Base-by-base conservation (phyloP, 2,113 vertebrate genomes). In the Alectura lathami region DNA sequence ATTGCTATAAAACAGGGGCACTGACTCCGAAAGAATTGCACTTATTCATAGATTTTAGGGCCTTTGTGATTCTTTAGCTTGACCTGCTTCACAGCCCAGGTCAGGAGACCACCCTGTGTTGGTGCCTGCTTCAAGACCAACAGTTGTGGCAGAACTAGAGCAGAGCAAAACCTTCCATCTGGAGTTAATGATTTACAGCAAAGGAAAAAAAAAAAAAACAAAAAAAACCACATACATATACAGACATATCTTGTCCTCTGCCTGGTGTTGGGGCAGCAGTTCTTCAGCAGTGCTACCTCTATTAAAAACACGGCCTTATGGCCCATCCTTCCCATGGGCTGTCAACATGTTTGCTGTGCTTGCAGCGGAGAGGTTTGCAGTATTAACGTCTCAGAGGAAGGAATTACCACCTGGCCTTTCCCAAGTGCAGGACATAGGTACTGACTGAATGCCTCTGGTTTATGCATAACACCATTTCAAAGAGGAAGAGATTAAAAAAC, bases 11-110 rank as follows among this genome's bases (percentile, higher is more conserved):
- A 95, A 88, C 26, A 5, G 29, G 63, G 79, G 95, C 93, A 94
- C 83, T 91, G 90, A 96, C 67, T 96, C 88, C 34, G 62, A 73
- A 96, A 88, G 96, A 96, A 93, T 13, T 73, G 50, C 88, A 86
- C 83, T 96, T 91, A 93, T 93, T 96, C 90, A 93, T 45, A 93
- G 92, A 88, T 93, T 96, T 96, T 83, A 93, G 79, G 83, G 85
- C 67, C 29, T 96, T 96, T 95, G 96, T 93, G 82, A 85, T 80
- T 48, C 75, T 93, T 94, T 80, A 83, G 84, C 83, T 86, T 93
- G 96, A 95, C 88, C 94, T 87, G 77, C 57, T 67, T 75, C 47
- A 21, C 66, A 87, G 77, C 73, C 22, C 83, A 83, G 93, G 90
- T 88, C 96, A 96, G 72, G 26, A 38, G 79, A 94, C 90, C 96